Percentiles rank a stretch among this genome's conserved stretches.
Evolutionary conservation across 1,140 invertebrate species (phyloP).

Genomic region (Penaeus indicus): DNA sequence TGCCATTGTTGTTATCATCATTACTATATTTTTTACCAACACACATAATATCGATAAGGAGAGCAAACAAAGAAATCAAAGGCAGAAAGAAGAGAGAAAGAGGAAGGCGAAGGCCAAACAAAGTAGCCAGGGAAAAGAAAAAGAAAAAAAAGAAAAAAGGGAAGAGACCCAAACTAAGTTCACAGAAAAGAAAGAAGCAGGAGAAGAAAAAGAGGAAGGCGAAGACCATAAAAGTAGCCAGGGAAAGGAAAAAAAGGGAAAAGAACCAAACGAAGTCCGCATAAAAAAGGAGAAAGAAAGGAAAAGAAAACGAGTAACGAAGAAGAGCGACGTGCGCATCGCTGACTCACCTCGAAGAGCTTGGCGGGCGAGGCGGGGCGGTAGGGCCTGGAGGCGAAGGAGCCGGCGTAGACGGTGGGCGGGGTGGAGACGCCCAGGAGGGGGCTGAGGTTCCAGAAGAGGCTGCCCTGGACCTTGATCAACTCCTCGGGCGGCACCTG

Average conservation of each 20-base stretch:
- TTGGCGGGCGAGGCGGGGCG: conserved; percentile 71
- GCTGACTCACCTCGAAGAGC: conserved; percentile 66
- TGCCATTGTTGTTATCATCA: too few relatives aligned
- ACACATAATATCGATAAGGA: too few relatives aligned
- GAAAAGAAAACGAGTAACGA: too few relatives aligned
- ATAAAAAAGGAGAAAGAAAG: too few relatives aligned
- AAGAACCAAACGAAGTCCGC: too few relatives aligned
- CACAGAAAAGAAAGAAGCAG: neutral
- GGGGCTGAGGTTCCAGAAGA: conserved; percentile 97
- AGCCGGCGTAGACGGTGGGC: conserved; percentile 87
- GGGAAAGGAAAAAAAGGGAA: neutral
- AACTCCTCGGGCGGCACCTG: conserved; percentile 92
- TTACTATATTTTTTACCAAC: too few relatives aligned
- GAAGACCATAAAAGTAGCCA: too few relatives aligned
- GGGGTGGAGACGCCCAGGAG: conserved; percentile 93
- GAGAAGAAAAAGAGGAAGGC: neutral
- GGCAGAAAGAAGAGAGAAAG: neutral
- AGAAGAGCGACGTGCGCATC: too few relatives aligned
- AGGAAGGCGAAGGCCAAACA: too few relatives aligned
- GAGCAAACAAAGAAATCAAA: neutral
- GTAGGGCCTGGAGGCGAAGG: conserved; percentile 89
- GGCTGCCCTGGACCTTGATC: conserved; percentile 90
- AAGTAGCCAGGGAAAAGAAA: too few relatives aligned
- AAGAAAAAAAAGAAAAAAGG: too few relatives aligned
- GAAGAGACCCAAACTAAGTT: too few relatives aligned